Conservation (phyloP, 2,797 vertebrate genomes). For the Luscinia megarhynchos region DNA sequence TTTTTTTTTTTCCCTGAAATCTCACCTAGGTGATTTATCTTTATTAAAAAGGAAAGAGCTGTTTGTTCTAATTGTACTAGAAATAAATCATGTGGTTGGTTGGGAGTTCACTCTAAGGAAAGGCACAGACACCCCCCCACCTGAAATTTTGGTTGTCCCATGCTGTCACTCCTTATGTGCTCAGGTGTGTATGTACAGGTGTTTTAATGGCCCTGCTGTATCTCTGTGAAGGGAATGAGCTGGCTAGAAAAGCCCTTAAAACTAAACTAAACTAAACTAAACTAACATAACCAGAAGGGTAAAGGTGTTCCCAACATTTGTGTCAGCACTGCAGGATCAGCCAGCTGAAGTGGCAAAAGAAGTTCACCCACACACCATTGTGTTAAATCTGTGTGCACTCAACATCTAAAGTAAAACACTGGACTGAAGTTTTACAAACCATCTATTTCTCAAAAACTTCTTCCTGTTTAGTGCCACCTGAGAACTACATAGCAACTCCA, state of each 20-base stretch:
- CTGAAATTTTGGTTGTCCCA: background rate
- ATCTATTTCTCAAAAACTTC: background rate
- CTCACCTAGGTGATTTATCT: background rate
- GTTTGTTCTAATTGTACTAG: background rate
- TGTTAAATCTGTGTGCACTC: rapidly evolving
- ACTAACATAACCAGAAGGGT: background rate
- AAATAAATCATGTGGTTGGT: background rate
- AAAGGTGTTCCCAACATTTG: rapidly evolving
- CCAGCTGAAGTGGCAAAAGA: rapidly evolving
- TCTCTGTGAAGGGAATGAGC: background rate
- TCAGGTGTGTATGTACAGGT: background rate
- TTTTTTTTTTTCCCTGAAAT: background rate
- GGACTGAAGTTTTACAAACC: background rate
- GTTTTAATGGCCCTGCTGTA: background rate
- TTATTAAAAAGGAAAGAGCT: background rate
- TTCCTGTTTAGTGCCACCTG: background rate
- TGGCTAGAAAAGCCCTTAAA: background rate
- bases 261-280: background rate
- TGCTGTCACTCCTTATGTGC: background rate
- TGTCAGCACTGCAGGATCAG: background rate
- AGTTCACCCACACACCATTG: background rate
- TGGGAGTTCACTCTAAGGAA: background rate
- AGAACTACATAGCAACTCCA: background rate
- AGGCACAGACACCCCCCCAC: background rate
- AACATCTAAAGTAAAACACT: background rate